Evolutionary conservation across 2,113 vertebrate species (phyloP).

Genomic region (Trogon surrucura): DNA sequence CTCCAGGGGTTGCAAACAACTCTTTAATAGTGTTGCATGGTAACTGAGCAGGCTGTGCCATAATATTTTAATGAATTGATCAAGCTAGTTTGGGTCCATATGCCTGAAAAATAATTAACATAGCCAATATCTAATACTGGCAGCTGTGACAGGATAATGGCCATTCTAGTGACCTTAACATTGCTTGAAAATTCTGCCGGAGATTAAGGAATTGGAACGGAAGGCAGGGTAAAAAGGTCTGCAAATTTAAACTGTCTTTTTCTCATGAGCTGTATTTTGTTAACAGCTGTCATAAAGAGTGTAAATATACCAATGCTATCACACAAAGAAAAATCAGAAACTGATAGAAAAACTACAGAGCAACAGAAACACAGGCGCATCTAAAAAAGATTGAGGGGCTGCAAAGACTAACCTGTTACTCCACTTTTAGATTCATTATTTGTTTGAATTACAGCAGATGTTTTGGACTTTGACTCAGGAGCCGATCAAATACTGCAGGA

Average conservation of each 20-base stretch:
- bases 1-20: not conserved
- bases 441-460: not conserved
- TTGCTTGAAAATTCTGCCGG: not conserved
- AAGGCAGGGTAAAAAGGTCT: not conserved
- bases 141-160: not conserved
- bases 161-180: not conserved
- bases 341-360: not conserved
- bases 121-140: not conserved
- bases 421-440: not conserved
- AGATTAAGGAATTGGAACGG: not conserved
- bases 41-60: not conserved
- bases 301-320: not conserved
- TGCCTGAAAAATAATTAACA: not conserved
- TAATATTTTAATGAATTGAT: not conserved
- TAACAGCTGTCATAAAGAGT: not conserved
- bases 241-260: not conserved
- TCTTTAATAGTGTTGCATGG: not conserved
- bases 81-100: not conserved
- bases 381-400: not conserved
- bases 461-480: not conserved
- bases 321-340: not conserved
- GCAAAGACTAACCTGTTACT: not conserved
- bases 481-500: not conserved
- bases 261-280: not conserved
- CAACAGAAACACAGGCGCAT: not conserved